Evolutionary conservation across 2,797 vertebrate genomes (phyloP).

Genomic region (Peromyscus aztecus): DNA sequence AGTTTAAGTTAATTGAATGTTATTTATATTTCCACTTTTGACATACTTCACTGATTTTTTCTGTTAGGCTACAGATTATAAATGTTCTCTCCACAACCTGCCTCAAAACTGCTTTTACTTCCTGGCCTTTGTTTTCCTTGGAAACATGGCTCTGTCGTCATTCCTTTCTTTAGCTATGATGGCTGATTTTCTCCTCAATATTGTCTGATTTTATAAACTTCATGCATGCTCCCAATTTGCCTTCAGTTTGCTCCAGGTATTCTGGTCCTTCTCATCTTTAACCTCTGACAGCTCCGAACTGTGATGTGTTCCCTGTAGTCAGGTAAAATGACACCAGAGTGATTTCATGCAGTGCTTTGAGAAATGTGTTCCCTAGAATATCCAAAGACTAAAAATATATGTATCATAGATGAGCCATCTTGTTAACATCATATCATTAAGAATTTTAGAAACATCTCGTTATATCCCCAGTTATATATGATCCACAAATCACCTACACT

Average conservation of each 20-base stretch:
- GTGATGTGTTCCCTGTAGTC: neutral
- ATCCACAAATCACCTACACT: neutral
- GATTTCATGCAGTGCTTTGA: constrained; percentile 26
- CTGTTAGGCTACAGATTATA: neutral
- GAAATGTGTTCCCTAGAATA: neutral
- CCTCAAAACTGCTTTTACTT: neutral
- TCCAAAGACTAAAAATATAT: neutral
- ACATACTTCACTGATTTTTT: neutral
- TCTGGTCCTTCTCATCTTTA: constrained; percentile 7
- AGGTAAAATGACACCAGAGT: neutral
- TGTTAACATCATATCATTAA: neutral
- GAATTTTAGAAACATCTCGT: neutral
- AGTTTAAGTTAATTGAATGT: neutral
- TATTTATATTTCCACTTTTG: neutral
- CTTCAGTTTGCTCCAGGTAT: neutral
- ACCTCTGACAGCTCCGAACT: neutral
- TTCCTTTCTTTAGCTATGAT: neutral
- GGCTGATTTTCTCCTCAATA: neutral
- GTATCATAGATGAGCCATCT: neutral
- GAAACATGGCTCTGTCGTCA: neutral
- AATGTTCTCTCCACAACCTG: neutral
- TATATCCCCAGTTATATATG: neutral
- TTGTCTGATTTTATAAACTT: neutral
- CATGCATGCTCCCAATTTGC: neutral
- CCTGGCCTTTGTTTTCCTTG: constrained; percentile 3